Base-by-base conservation (phyloP, 30 jellyfish, hydroid and myxozoan genomes). In the Turritopsis dohrnii region DNA sequence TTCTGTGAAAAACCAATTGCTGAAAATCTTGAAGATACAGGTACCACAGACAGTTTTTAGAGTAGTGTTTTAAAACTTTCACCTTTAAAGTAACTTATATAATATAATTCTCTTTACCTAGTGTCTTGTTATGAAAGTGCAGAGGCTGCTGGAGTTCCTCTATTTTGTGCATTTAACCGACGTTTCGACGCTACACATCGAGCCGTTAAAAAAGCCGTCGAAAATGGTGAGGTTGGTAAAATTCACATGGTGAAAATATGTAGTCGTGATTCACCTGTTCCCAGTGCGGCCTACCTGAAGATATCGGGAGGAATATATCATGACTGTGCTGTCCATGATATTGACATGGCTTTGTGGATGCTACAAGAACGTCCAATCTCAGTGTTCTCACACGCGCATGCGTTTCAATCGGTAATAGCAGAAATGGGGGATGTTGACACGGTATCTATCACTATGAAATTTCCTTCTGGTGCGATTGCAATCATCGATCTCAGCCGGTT, bases 1-100 rank as follows among this genome's bases (percentile, higher is more conserved):
- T 89, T 94, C 90, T 94, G 99, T 80, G 99, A 94, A 71, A 94
- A 94, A 71, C 99, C 99, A 20, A 66, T 94, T 7, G 99, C 99
- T n/a, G 90, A 83, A 71, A 75, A 91, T 18, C 84, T 71, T 30
- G 87, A 94, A 81, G 97, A 84, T 81, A 84, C 89, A 66, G 97
- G 99, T 94, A 71, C 13, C 60, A 41, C 60, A 13, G 5, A n/a
- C n/a, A n/a, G n/a, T n/a, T n/a, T n/a, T n/a, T n/a, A n/a, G n/a
- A n/a, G n/a, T n/a, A n/a, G n/a, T n/a, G n/a, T n/a, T n/a, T n/a
- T n/a, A n/a, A n/a, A n/a, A n/a, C n/a, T n/a, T n/a, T n/a, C n/a
- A n/a, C n/a, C n/a, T n/a, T n/a, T 7, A 71, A n/a, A n/a, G n/a
- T n/a, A n/a, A n/a, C n/a, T n/a, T n/a, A n/a, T n/a, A n/a, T n/a